Base-by-base conservation (phyloP, 2,888 invertebrate genomes). In the Automeris io region DNA sequence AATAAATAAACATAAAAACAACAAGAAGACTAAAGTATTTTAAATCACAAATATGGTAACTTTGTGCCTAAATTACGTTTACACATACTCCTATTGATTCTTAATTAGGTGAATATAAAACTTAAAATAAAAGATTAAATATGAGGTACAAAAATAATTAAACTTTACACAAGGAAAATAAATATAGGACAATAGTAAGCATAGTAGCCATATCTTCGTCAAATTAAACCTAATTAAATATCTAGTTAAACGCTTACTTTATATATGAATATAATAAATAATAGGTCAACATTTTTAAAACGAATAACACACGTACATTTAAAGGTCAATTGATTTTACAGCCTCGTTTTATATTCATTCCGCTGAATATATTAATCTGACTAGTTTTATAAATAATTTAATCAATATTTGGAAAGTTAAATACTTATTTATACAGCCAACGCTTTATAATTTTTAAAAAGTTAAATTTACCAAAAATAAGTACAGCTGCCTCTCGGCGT, bases 401-500 rank as follows among this genome's bases (percentile, higher is more conserved):
- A 7, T 2, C 16, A 29, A 29, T 6, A n/a, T 9, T 16, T 29
- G 6, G n/a, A 29, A 16, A 29, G n/a, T n/a, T n/a, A n/a, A n/a
- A n/a, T n/a, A n/a, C n/a, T n/a, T n/a, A n/a, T n/a, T n/a, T 4
- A 26, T 13, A 12, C 13, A 26, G 13, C 8, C 12, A 26, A 26
- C 16, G 8, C 8, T 29, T 29, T 16, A 1, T 4, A 19, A 16
- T 16, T n/a, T 29, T 16, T 4, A 16, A n/a, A n/a, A n/a, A n/a
- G 2, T 29, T 29, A 2, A 3, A 37, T 16, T 34, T 24, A 45
- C 36, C 35, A 25, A n/a, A 37, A 12, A 33, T 54, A 56, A 53
- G 51, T 53, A 53, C 51, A 41, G 35, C 47, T 49, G 53, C 54
- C 49, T 29, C 45, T 50, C 45, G 51, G 55, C 51, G 54, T 22